phyloP scores from a whole-genome alignment of 1,140 invertebrate species.

The Philopotamus ludificatus region DNA sequence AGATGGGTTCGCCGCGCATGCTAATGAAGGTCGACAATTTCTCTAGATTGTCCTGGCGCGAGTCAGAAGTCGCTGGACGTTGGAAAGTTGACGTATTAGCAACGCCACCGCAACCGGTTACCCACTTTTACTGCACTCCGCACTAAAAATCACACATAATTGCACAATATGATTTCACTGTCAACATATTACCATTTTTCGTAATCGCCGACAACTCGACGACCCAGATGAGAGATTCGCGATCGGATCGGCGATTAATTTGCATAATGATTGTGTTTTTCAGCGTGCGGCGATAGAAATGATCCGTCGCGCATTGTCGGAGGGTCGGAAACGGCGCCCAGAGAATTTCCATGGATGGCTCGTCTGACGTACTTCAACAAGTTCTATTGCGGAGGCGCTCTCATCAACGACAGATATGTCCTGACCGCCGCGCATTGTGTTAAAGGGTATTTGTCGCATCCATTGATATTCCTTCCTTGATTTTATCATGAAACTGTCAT shows the following conservation, averaged over 20 bases:
- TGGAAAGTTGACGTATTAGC: conserved; percentile 22
- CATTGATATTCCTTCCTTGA: too few species aligned
- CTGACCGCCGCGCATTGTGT: conserved; percentile 82
- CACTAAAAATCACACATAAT: neutral
- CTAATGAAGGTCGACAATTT: conserved; percentile 18
- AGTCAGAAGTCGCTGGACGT: neutral
- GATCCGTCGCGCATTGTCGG: conserved; percentile 78
- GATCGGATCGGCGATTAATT: neutral
- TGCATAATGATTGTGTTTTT: conserved; percentile 11
- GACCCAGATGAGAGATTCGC: too few species aligned
- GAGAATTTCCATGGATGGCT: conserved; percentile 83
- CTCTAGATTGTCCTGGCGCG: conserved; percentile 21
- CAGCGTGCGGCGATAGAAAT: conserved; percentile 77
- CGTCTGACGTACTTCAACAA: conserved; percentile 76
- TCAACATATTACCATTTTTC: neutral
- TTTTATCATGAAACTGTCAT: too few species aligned
- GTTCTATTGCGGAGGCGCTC: conserved; percentile 82
- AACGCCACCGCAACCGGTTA: neutral
- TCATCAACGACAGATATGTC: conserved; percentile 80
- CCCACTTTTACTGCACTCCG: conserved; percentile 7
- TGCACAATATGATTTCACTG: conserved; percentile 6
- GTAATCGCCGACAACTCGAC: too few species aligned
- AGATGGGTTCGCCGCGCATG: conserved; percentile 2
- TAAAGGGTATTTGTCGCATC: too few species aligned
- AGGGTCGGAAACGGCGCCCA: conserved; percentile 65